Evolutionary conservation across 2,888 invertebrate species (phyloP), one percentile per base, ranked within the genome.

Genomic region (Nephrotoma appendiculata): DNA sequence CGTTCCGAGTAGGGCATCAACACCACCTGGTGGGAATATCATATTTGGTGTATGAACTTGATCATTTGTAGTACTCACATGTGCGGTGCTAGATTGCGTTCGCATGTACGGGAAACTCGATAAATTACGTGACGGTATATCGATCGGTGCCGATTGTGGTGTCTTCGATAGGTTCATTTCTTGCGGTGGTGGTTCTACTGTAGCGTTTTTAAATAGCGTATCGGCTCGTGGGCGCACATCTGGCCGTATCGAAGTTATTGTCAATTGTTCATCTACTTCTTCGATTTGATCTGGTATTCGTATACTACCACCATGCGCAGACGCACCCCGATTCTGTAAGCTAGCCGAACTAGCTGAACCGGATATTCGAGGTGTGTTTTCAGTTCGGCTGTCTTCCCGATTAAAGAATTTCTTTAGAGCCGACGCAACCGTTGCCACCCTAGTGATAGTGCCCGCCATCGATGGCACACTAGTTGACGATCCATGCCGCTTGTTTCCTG

Each of bases 211-310:
- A 90, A 95, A 95, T 88, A 95, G 90, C 89, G 93, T 94, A 91
- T 94, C 93, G 0, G 94, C 94, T 88, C 93, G 94, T 0, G 95
- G 95, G 87, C 94, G 93, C 90, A 89, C 91, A 88, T 93, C 92
- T 90, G 91, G 90, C 89, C 94, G 94, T 92, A 94, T 94, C 84
- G 96, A 96, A 5, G 95, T 96, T 87, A 96, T 95, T 9, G 96
- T 97, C 89, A 94, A 93, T 90, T 97, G 96, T 89, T 97, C 97
- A 89, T 97, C 97, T 0, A 95, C 94, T 91, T 95, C 95, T 90
- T 95, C 95, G 88, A 95, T 95, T 89, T 96, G 95, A 89, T 95
- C 94, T 0, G 95, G 93, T 12, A 95, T 94, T 89, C 94, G 93
- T 93, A 94, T 94, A 89, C 94, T 94, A 0, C 87, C 88, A 71